Evolutionary conservation across 2,797 vertebrate genomes (phyloP).

Genomic region (Anas acuta): DNA sequence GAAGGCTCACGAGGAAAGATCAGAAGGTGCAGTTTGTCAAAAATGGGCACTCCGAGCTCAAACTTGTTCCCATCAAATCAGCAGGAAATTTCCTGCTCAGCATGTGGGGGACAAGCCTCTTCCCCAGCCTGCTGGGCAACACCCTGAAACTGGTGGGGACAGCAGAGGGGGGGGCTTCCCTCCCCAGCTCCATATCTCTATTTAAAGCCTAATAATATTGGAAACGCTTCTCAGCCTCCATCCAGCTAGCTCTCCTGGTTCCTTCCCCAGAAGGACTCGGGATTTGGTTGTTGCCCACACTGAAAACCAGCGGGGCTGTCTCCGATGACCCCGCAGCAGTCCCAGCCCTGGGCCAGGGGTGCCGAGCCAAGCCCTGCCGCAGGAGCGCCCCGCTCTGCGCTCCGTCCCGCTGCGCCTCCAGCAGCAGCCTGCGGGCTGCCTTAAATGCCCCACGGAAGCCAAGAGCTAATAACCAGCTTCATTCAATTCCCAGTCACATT

Average conservation of each 20-base stretch:
- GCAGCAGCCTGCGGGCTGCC: slow-evolving; percentile 61
- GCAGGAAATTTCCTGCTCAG: neutral
- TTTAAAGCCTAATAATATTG: neutral
- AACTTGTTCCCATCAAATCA: neutral
- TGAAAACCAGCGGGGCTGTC: neutral
- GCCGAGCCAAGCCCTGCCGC: neutral
- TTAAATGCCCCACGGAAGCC: slow-evolving; percentile 68
- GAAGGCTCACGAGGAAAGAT: neutral
- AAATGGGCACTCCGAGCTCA: neutral
- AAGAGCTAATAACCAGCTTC: slow-evolving; percentile 78
- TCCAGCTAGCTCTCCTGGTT: neutral
- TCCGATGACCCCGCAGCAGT: rapidly evolving
- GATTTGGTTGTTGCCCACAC: neutral
- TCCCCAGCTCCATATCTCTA: neutral
- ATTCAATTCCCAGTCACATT: slow-evolving; percentile 82
- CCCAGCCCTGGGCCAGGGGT: neutral
- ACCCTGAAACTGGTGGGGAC: rapidly evolving
- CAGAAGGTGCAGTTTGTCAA: neutral
- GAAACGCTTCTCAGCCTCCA: neutral
- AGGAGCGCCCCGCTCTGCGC: neutral
- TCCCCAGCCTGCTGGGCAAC: neutral
- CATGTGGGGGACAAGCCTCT: neutral
- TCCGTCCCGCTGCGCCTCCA: neutral
- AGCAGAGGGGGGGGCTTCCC: neutral
- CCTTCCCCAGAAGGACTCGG: neutral